Percentiles rank a stretch among this genome's conserved stretches.
Conservation (phyloP, 2,797 vertebrate species). For the Poeciliopsis turneri region DNA sequence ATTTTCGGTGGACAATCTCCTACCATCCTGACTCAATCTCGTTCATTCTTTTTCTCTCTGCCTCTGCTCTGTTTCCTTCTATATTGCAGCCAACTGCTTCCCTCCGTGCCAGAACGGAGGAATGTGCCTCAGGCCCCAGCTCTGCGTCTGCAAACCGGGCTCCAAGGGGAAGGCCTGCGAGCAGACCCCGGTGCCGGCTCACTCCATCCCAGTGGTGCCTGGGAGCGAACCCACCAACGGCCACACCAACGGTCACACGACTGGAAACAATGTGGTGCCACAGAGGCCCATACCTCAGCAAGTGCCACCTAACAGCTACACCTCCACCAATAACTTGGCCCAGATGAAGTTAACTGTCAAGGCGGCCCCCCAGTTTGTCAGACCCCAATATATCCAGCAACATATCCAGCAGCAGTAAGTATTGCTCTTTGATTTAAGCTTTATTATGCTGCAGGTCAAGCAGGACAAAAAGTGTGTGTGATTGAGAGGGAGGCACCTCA, state of each 20-base stretch:
- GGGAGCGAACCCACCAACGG: conserved; percentile 66
- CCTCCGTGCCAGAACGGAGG: conserved; percentile 96
- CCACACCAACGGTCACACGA: conserved; percentile 63
- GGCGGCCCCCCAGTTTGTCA: conserved; percentile 81
- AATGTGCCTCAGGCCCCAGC: conserved; percentile 94
- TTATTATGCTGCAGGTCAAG: not conserved
- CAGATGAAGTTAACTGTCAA: conserved; percentile 93
- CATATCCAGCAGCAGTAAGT: conserved; percentile 94
- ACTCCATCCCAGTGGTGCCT: conserved; percentile 74
- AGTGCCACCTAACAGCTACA: conserved; percentile 69
- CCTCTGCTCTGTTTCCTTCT: conserved; percentile 48
- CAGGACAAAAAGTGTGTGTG: not conserved
- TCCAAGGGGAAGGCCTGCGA: conserved; percentile 92
- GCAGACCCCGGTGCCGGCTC: conserved; percentile 73
- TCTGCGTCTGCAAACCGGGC: conserved; percentile 94
- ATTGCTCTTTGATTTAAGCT: not conserved
- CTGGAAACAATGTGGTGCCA: conserved; percentile 77
- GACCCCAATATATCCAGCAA: conserved; percentile 86
- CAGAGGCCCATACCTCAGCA: conserved; percentile 89
- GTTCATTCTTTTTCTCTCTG: conserved; percentile 17
- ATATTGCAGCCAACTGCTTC: conserved; percentile 88
- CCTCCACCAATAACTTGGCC: conserved; percentile 77
- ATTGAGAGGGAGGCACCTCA: not conserved
- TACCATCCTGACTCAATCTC: conserved; percentile 34
- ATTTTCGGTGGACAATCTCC: not conserved